Percentiles rank a stretch among this genome's conserved stretches.
Conservation (phyloP, 2,113 vertebrate genomes). For the Henicopernis longicauda region DNA sequence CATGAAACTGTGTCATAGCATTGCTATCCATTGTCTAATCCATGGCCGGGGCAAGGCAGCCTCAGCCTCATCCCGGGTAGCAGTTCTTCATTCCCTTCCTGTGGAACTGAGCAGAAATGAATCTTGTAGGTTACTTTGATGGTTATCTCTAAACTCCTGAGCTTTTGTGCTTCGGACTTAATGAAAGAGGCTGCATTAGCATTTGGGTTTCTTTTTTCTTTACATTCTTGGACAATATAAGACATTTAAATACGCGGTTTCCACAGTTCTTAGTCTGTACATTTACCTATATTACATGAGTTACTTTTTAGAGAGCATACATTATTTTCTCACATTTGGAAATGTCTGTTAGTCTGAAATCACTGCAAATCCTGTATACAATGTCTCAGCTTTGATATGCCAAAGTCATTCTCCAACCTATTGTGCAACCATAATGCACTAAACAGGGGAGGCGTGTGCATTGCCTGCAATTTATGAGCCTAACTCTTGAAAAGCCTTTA, state of each 20-base stretch:
- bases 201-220: neutral
- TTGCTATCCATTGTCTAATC: neutral
- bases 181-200: neutral
- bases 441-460: neutral
- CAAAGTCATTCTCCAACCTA: neutral
- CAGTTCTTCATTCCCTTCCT: neutral
- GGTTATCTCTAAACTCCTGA: neutral
- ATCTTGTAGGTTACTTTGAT: neutral
- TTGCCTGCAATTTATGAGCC: neutral
- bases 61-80: accelerated
- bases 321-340: neutral
- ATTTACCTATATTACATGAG: neutral
- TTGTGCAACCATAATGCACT: neutral
- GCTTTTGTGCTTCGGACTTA: neutral
- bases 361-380: neutral
- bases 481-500: neutral
- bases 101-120: neutral
- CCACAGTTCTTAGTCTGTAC: neutral
- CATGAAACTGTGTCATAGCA: neutral
- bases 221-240: neutral
- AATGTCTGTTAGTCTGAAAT: neutral
- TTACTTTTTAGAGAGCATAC: neutral
- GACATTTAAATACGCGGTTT: neutral
- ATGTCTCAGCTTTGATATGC: neutral
- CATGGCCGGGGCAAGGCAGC: neutral